Evolutionary conservation across 2,888 invertebrate species (phyloP).

Genomic region (Drosophila macrothrix): DNA sequence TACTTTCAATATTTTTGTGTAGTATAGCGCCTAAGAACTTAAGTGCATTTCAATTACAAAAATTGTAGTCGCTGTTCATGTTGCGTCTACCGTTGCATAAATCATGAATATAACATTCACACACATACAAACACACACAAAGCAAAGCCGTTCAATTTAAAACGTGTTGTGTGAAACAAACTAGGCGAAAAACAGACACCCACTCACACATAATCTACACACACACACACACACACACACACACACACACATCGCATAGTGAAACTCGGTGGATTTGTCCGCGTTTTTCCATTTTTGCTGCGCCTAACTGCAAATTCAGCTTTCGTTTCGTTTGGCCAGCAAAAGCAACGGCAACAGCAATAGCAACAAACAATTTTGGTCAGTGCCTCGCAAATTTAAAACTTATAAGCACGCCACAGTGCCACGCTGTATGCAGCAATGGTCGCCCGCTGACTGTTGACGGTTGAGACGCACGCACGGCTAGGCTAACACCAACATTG

Average conservation of each 20-base stretch:
- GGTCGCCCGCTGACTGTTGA: conserved; percentile 41
- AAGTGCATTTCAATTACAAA: conserved; percentile 77
- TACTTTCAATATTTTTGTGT: background rate
- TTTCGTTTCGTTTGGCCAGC: conserved; percentile 36
- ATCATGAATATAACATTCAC: conserved; percentile 50
- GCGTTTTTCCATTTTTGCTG: conserved; percentile 45
- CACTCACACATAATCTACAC: conserved; percentile 6
- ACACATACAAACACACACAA: background rate
- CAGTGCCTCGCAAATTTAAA: conserved; percentile 68
- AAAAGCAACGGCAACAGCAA: conserved; percentile 20
- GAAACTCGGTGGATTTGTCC: conserved; percentile 38
- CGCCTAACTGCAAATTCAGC: conserved; percentile 57
- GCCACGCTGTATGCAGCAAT: conserved; percentile 48
- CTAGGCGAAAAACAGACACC: conserved; percentile 31
- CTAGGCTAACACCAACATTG: conserved; percentile 17
- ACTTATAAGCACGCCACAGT: conserved; percentile 74
- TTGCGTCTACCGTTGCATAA: conserved; percentile 62
- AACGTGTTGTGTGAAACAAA: conserved; percentile 69
- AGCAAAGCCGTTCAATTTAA: conserved; percentile 69
- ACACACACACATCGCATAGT: conserved; percentile 1
- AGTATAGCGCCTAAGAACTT: conserved; percentile 57
- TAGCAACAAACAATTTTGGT: conserved; percentile 45
- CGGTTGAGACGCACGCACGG: conserved; percentile 75
- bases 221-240: conserved; percentile 6
- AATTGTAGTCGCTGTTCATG: conserved; percentile 22